Percentiles rank a stretch among this genome's conserved stretches.
Evolutionary conservation across 2,888 invertebrate species (phyloP).

Genomic region (Stramonita haemastoma): DNA sequence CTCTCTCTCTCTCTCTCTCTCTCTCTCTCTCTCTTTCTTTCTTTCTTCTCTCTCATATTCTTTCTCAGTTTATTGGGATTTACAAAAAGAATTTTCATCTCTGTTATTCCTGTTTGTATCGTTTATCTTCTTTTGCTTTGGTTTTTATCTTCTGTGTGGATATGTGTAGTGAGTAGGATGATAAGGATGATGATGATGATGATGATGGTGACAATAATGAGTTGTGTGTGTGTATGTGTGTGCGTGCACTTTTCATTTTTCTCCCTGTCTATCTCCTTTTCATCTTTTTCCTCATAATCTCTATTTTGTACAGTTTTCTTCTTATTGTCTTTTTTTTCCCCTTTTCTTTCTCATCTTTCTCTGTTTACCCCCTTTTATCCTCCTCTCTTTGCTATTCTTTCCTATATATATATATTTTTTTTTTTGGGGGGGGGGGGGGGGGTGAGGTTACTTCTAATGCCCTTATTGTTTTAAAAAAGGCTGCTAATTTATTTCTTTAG

Average conservation of each 20-base stretch:
- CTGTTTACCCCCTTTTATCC: not conserved
- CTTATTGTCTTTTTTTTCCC: not conserved
- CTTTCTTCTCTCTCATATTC: not conserved
- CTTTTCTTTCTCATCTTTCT: not conserved
- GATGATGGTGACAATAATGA: no score
- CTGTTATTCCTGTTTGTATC: not conserved
- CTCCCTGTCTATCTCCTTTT: not conserved
- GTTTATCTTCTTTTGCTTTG: not conserved
- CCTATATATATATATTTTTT: no score
- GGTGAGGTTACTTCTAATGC: no score
- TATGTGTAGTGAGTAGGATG: no score
- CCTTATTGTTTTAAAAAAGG: no score
- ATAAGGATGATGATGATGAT: no score
- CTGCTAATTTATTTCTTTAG: no score
- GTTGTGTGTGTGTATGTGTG: not conserved
- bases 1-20: conserved; percentile 8
- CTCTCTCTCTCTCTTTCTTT: not conserved
- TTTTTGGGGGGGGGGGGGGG: no score
- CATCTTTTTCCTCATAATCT: not conserved
- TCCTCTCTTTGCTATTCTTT: not conserved
- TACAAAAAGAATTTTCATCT: not conserved
- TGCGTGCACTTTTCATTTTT: not conserved
- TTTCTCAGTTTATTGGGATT: not conserved
- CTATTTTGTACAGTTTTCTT: not conserved
- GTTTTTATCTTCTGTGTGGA: not conserved